phyloP scores from a whole-genome alignment of 2,113 vertebrate species.

The Okapia johnstoni region DNA sequence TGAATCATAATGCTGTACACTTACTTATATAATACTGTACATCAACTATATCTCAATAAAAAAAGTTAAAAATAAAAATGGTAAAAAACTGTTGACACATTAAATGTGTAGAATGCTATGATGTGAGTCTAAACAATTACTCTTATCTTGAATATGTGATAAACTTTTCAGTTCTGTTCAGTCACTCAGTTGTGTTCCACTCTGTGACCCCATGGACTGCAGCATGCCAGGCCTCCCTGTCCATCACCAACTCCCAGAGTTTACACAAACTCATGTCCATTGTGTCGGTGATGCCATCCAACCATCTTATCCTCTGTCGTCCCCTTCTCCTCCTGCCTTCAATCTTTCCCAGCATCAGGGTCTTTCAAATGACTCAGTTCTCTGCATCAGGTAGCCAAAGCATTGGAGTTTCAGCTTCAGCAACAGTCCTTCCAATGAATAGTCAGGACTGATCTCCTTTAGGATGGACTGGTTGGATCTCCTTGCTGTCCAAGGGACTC shows the following conservation, averaged over 20 bases:
- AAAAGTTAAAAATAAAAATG: background rate
- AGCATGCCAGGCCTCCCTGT: background rate
- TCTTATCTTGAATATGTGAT: constrained; percentile 13
- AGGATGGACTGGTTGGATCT: background rate
- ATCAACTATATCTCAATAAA: background rate
- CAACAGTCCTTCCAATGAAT: background rate
- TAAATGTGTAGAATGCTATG: background rate
- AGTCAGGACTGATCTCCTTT: background rate
- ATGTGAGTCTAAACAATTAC: constrained; percentile 26
- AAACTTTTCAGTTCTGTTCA: background rate
- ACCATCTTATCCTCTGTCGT: background rate
- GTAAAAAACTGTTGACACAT: background rate
- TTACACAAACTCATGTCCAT: background rate
- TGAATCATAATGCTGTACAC: background rate
- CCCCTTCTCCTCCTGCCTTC: background rate
- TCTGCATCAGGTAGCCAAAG: background rate
- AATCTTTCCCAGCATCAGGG: background rate
- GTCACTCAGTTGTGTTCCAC: background rate
- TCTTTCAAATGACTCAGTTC: background rate
- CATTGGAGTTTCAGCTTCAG: background rate
- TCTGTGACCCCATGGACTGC: background rate
- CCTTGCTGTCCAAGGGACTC: background rate
- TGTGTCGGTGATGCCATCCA: background rate
- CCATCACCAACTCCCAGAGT: background rate
- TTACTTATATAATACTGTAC: background rate